Conservation (phyloP, 1,140 invertebrate genomes). For the Leptonema lineaticorne region DNA sequence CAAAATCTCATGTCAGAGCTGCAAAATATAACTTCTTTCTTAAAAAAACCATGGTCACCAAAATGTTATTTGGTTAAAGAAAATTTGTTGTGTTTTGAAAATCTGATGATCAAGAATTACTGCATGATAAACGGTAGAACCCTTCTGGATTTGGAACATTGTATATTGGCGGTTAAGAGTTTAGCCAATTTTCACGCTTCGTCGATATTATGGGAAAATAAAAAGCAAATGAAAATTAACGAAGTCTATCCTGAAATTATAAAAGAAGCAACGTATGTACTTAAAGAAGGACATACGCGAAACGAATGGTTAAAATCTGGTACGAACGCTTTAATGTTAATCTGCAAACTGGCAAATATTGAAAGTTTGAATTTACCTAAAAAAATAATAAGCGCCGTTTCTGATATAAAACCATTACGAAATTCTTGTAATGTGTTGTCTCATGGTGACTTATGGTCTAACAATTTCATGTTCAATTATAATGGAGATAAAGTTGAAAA, state of each 20-base stretch:
- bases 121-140: slow-evolving; percentile 45
- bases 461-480: slow-evolving; percentile 60
- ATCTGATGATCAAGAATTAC: slow-evolving; percentile 49
- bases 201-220: slow-evolving; percentile 51
- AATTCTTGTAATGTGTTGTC: slow-evolving; percentile 53
- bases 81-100: slow-evolving; percentile 53
- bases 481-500: slow-evolving; percentile 43
- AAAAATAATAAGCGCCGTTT: slow-evolving; percentile 46
- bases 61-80: slow-evolving; percentile 51
- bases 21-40: slow-evolving; percentile 41
- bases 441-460: slow-evolving; percentile 60
- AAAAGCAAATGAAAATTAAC: slow-evolving; percentile 44
- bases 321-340: slow-evolving; percentile 43
- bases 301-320: slow-evolving; percentile 46
- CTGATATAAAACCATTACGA: slow-evolving; percentile 46
- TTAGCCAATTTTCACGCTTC: slow-evolving; percentile 55
- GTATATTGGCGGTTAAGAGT: slow-evolving; percentile 49
- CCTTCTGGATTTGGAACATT: slow-evolving; percentile 50
- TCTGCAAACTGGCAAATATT: slow-evolving; percentile 46
- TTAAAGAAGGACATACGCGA: slow-evolving; percentile 43
- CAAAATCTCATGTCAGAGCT: slow-evolving; percentile 49
- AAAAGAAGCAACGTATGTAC: slow-evolving; percentile 51
- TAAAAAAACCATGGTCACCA: slow-evolving; percentile 45
- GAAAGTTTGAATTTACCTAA: slow-evolving; percentile 44
- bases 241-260: slow-evolving; percentile 46